These are phyloP conservation scores for Ammodramus savannarum DNA, from an alignment of 2,113 vertebrate species.

Conservation along the genomic window DNA sequence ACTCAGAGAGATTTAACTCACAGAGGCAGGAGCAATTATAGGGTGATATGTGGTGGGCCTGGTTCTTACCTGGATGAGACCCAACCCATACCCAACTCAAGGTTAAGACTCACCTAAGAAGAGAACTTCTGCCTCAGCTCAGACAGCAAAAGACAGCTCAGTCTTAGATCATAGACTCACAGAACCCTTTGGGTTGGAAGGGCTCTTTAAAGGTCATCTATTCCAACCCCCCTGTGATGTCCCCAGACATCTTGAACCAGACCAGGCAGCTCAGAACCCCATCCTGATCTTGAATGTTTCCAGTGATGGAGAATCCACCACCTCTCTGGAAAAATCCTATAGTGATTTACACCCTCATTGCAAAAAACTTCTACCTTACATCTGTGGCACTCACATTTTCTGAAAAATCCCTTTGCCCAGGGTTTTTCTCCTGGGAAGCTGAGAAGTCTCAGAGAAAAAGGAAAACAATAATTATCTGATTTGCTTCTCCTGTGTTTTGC, in stretches of 20 bases:
- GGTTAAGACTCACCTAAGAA: neutral
- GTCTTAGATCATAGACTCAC: accelerated
- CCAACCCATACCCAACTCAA: neutral
- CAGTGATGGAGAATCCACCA: neutral
- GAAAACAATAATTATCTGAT: no score
- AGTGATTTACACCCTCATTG: neutral
- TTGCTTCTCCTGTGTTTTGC: no score
- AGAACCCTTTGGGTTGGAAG: neutral
- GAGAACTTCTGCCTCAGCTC: neutral
- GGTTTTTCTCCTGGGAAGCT: no score
- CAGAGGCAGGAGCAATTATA: neutral
- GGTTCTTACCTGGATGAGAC: neutral
- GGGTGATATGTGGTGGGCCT: accelerated
- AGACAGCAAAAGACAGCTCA: no score
- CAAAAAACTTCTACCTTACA: neutral
- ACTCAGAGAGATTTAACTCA: neutral
- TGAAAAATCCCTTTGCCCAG: no score
- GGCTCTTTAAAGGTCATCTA: neutral
- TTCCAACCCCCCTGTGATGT: neutral
- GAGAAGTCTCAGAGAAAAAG: no score
- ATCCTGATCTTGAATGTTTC: neutral
- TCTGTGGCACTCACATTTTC: no score
- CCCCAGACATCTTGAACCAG: neutral
- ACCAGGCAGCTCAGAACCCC: neutral
- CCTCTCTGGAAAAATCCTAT: neutral